Evolutionary conservation across 2,888 invertebrate species (phyloP).

Genomic region (Eilema caniola): DNA sequence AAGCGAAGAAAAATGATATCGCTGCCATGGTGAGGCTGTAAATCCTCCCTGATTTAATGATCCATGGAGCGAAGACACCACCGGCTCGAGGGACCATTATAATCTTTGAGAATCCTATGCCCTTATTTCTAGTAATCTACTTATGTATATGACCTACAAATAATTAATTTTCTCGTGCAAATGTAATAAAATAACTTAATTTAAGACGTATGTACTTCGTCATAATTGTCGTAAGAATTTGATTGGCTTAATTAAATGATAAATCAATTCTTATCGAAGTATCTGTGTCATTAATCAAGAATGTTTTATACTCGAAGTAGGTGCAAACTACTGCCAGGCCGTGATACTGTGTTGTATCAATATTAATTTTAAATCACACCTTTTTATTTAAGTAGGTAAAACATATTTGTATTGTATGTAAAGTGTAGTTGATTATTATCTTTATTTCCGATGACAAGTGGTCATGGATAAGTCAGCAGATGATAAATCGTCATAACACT

Average conservation of each 20-base stretch:
- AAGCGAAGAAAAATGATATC: too few species aligned
- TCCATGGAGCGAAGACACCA: too few species aligned
- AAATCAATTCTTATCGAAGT: not conserved
- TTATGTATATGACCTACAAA: too few species aligned
- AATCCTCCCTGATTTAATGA: too few species aligned
- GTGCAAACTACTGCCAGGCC: not conserved
- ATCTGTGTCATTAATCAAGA: not conserved
- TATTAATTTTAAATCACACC: not conserved
- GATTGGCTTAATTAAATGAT: not conserved
- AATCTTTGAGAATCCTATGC: too few species aligned
- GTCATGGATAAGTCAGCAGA: not conserved
- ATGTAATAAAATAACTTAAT: not conserved
- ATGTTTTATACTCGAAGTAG: not conserved
- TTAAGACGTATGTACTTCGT: not conserved
- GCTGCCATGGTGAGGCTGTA: too few species aligned
- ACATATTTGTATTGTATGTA: not conserved
- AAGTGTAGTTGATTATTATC: not conserved
- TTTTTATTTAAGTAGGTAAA: not conserved
- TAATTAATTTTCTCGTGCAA: not conserved
- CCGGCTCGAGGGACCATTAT: too few species aligned
- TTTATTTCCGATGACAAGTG: not conserved
- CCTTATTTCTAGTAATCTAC: too few species aligned
- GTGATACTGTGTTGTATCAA: not conserved
- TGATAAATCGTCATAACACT: too few species aligned
- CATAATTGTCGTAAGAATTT: not conserved